Evolutionary conservation across 92 coral and sea anemone species (phyloP), one percentile per base, ranked within the genome.

Genomic region (Porites divaricata): DNA sequence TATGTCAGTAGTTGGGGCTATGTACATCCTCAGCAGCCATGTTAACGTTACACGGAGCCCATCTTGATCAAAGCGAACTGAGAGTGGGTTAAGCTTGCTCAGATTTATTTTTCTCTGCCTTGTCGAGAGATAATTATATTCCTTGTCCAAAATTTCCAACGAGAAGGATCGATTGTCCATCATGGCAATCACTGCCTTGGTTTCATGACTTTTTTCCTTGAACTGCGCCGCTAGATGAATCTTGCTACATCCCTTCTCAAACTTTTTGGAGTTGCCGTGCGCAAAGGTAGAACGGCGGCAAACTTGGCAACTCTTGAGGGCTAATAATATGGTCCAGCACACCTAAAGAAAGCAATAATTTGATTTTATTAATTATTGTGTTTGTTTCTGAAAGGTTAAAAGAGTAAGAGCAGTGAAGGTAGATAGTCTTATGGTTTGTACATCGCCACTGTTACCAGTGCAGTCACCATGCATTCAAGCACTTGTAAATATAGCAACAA

Each of bases 271-370:
- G 67, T 94, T 92, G 25, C 78, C 87, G 6, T 80, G 81, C n/a
- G 90, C 74, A 72, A 94, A 92, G 1, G 99, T 94, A 45, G 93
- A 90, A 11, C 98, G 98, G 16, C 86, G 91, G 70, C 99, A 96
- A 12, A 89, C 79, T 24, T 82, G 6, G 93, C 76, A 16, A 96
- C 71, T 10, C 92, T 89, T 2, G 81, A 14, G 88, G 85, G 17
- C 85, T 77, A 9, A 90, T 87, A 28, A 77, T 67, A 65, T 76
- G 74, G 49, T 85, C 64, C 49, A 90, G 63, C n/a, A 90, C 88
- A 83, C 93, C 93, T 90, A 71, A 35, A 35, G 45, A 35, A 35
- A 35, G 45, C 45, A 35, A 35, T 35, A 35, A 9, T 19, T 0
- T 28, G 14, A 25, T 10, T 23, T 72, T 45, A n/a, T 54, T 3